Evolutionary conservation across 2,888 invertebrate species (phyloP), one percentile per base, ranked within the genome.

Genomic region (Amphipyra tragopoginis): DNA sequence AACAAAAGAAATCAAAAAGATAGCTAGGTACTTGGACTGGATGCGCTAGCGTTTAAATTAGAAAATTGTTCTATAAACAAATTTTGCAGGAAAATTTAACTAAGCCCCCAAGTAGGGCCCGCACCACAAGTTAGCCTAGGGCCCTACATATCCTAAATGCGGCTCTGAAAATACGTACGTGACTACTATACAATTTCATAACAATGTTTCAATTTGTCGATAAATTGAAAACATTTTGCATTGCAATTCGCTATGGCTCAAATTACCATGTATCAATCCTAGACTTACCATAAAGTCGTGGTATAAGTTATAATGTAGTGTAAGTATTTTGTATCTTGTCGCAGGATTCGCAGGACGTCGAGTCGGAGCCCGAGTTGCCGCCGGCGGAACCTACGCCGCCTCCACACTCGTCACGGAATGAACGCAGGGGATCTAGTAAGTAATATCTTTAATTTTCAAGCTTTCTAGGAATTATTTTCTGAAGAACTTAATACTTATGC

Each of bases 351-450:
- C 91, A 92, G 79, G 88, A 80, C 13, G 91, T 75, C 2, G 94
- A 93, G 84, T 94, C 94, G 73, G 94, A 94, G 89, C 92, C 93
- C 45, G 94, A 94, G 86, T 81, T 92, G 86, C 93, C 93, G 66
- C 93, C 83, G 48, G 93, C 89, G 7, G 91, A 90, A 76, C 79
- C 86, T 15, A 72, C 82, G 56, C 80, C 83, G 11, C 62, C 76
- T 8, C 63, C 59, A 10, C 79, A 80, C 13, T 14, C 60, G 1
- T 72, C 83, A 3, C 80, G 83, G 8, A 77, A 86, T 21, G 84
- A 86, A 15, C 74, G 84, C 4, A 79, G 80, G 13, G 72, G 76
- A 38, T 85, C 84, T 55, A 84, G 86, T 90, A 72, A 75, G 85
- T 57, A 9, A 15, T 11, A 15, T 21, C 3, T 21, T 21, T 21